Percentiles rank a stretch among this genome's conserved stretches.
Conservation (phyloP, 1,140 invertebrate genomes). For the Brachionus koreanus region DNA sequence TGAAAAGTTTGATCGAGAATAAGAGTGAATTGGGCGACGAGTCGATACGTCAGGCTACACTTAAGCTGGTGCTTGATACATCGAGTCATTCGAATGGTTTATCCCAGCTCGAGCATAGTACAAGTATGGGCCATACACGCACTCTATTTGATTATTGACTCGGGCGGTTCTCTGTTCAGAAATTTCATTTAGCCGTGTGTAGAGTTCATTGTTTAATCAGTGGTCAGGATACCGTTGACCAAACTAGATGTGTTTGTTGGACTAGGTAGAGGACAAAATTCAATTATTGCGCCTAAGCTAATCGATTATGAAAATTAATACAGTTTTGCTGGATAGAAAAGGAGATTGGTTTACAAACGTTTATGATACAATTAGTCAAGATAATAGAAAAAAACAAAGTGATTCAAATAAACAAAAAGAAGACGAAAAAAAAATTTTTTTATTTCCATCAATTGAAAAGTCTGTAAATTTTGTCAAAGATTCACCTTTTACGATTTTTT, state of each 20-base stretch:
- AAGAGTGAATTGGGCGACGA: constrained; percentile 81
- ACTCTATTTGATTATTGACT: constrained; percentile 87
- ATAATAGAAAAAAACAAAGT: not conserved
- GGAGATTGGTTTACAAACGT: not conserved
- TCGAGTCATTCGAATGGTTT: constrained; percentile 78
- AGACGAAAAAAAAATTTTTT: not conserved
- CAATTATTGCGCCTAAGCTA: too few species aligned
- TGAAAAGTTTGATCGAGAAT: constrained; percentile 78
- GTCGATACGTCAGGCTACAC: constrained; percentile 79
- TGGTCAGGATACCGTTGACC: constrained; percentile 80
- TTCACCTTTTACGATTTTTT: not conserved
- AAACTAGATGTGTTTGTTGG: constrained; percentile 88
- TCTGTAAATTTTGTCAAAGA: not conserved
- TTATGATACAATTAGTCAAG: not conserved
- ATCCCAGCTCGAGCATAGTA: constrained; percentile 74
- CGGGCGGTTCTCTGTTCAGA: constrained; percentile 95
- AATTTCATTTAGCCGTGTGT: constrained; percentile 91
- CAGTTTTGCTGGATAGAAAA: not conserved
- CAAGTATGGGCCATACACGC: constrained; percentile 96
- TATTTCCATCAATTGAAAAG: not conserved
- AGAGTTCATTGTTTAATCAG: constrained; percentile 77
- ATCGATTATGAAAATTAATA: not conserved
- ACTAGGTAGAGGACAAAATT: too few species aligned
- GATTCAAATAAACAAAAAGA: not conserved
- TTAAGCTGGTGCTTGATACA: constrained; percentile 70